Evolutionary conservation across 2,888 invertebrate species (phyloP).

Genomic region (Meganola albula): DNA sequence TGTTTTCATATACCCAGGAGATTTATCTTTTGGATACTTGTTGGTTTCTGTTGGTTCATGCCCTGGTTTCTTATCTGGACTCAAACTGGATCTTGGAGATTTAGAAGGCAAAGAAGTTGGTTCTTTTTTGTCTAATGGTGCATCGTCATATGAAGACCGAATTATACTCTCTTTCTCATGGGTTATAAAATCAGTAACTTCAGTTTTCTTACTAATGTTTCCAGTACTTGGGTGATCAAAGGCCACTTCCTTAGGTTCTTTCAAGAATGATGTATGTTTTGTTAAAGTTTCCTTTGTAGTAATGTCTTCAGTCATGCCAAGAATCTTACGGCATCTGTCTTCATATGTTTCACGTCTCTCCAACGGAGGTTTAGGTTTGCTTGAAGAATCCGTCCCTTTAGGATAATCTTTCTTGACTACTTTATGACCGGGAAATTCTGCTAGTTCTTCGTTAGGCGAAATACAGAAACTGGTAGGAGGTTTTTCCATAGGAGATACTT

Average conservation of each 20-base stretch:
- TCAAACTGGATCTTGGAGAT: constrained; percentile 18
- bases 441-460: constrained; percentile 51
- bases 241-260: constrained; percentile 35
- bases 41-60: constrained; percentile 8
- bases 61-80: constrained; percentile 19
- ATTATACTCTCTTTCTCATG: constrained; percentile 37
- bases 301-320: constrained; percentile 78
- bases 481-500: constrained; percentile 54
- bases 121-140: constrained; percentile 23
- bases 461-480: constrained; percentile 60
- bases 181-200: constrained; percentile 38
- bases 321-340: constrained; percentile 83
- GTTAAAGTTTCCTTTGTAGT: constrained; percentile 29
- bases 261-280: constrained; percentile 17
- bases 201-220: constrained; percentile 22
- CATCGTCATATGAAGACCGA: constrained; percentile 23
- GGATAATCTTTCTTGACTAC: constrained; percentile 46
- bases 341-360: constrained; percentile 84
- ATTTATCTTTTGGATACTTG: constrained; percentile 6
- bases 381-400: constrained; percentile 33
- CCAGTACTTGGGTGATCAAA: constrained; percentile 26
- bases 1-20: constrained; percentile 11
- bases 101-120: constrained; percentile 17
- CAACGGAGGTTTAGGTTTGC: constrained; percentile 75
- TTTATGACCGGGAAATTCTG: constrained; percentile 38